These are phyloP conservation scores for Oreochromis niloticus DNA, from an alignment of 2,113 vertebrate genomes.

Conservation along the genomic window DNA sequence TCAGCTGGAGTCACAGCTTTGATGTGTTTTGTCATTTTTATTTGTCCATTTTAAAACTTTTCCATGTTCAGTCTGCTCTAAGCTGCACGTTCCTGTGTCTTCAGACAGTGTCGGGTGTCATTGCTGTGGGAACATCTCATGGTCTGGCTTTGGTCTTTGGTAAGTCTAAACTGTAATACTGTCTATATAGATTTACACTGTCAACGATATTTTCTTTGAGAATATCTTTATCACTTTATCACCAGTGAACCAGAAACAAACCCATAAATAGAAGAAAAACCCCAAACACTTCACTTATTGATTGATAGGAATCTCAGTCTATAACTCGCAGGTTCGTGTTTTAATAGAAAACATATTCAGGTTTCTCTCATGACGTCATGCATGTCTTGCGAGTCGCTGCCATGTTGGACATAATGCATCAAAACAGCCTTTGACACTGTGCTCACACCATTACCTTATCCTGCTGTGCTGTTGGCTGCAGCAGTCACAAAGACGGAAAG, in stretches of 20 bases:
- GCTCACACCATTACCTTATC: background rate
- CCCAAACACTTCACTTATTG: background rate
- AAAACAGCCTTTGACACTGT: background rate
- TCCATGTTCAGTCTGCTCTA: background rate
- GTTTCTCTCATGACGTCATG: background rate
- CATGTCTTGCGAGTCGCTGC: background rate
- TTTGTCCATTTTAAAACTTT: background rate
- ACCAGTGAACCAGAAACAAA: background rate
- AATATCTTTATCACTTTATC: background rate
- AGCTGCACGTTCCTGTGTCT: background rate
- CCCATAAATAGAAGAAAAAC: background rate
- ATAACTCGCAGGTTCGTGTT: background rate
- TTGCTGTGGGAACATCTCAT: constrained; percentile 97
- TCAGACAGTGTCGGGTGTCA: constrained; percentile 89
- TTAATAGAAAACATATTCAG: too few relatives aligned
- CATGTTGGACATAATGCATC: background rate
- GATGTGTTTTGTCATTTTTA: background rate
- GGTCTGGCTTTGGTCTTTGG: constrained; percentile 94
- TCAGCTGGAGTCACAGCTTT: background rate
- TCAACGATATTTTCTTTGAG: background rate
- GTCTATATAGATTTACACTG: background rate
- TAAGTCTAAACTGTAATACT: constrained; percentile 63
- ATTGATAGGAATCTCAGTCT: background rate
- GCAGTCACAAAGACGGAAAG: background rate
- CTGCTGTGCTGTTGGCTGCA: background rate